Conservation (phyloP, 1,140 invertebrate genomes). For the Lordiphosa collinella region DNA sequence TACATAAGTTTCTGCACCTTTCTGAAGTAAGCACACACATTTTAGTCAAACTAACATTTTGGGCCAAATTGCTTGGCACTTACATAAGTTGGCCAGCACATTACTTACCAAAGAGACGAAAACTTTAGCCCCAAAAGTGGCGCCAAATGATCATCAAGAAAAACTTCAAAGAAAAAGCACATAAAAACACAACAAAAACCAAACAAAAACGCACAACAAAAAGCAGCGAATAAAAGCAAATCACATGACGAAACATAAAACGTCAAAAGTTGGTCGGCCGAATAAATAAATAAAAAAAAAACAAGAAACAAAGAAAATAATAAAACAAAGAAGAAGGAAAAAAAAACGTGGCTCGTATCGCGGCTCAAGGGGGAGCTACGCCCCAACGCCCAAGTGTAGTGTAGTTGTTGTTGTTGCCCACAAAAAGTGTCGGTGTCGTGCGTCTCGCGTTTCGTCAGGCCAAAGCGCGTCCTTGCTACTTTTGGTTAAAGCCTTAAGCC, state of each 20-base stretch:
- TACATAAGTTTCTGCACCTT: constrained; percentile 6
- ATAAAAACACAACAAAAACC: constrained; percentile 28
- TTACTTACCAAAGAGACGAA: constrained; percentile 24
- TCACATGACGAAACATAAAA: constrained; percentile 60
- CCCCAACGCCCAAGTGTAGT: constrained; percentile 26
- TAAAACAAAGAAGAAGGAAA: too few relatives aligned
- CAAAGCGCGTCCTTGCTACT: constrained; percentile 62
- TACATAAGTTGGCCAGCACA: constrained; percentile 30
- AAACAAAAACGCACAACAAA: constrained; percentile 21
- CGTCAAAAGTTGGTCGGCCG: constrained; percentile 50
- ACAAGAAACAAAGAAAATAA: constrained; percentile 16
- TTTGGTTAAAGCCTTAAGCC: constrained; percentile 28
- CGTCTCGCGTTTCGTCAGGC: constrained; percentile 34
- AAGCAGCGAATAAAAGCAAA: constrained; percentile 27
- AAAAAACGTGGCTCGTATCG: constrained; percentile 18
- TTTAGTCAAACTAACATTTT: constrained; percentile 7
- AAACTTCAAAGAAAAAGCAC: constrained; percentile 51
- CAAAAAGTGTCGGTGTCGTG: constrained; percentile 62
- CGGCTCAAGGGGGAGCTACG: constrained; percentile 23
- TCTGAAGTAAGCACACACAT: constrained; percentile 1
- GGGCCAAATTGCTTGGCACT: constrained; percentile 14
- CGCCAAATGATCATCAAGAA: constrained; percentile 49
- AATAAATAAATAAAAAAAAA: constrained; percentile 36
- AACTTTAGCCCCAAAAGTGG: constrained; percentile 37
- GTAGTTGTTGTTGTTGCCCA: constrained; percentile 18